Evolutionary conservation across 2,797 vertebrate species (phyloP), one percentile per base, ranked within the genome.

Genomic region (Rhynchonycteris naso): DNA sequence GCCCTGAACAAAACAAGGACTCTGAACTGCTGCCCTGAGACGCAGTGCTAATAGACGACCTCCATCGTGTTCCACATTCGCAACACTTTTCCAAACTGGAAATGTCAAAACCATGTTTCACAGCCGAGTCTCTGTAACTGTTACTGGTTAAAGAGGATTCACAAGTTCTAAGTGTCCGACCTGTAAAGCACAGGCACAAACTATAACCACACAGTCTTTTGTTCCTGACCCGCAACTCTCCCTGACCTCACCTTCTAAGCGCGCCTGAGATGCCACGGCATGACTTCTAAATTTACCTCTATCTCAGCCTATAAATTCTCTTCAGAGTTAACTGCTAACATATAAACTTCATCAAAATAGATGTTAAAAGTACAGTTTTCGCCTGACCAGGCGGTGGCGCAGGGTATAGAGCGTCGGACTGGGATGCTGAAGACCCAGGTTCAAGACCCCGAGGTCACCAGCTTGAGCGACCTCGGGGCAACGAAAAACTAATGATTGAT

Each of bases 81-180:
- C 8, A 90, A 28, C 58, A 58, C 1, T 87, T 92, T 78, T 82
- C 63, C 92, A 88, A 94, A 92, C 47, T 79, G 54, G 93, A 93
- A 96, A 87, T 69, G 80, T 0, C 78, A 38, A 84, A 92, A 72
- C 35, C 86, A 16, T 28, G 14, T 75, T 54, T 91, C 47, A 38
- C 6, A 47, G 50, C 19, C 80, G 68, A 56, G 14, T 71, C 69
- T 88, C 59, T 91, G n/a, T 52, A 50, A 78, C 47, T 43, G 56
- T 50, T 35, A 84, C 3, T 88, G 19, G 54, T 54, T 61, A 54
- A 68, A 22, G 6, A 50, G 14, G 38, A 38, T 56, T 74, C 61
- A 78, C 26, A 63, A 56, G 14, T n/a, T 92, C 59, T 74, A 38
- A 16, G 16, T 28, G 88, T 58, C 24, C 47, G 65, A 71, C 21